Base-by-base conservation (phyloP, 2,113 vertebrate genomes). In the Gymnobelideus leadbeateri region DNA sequence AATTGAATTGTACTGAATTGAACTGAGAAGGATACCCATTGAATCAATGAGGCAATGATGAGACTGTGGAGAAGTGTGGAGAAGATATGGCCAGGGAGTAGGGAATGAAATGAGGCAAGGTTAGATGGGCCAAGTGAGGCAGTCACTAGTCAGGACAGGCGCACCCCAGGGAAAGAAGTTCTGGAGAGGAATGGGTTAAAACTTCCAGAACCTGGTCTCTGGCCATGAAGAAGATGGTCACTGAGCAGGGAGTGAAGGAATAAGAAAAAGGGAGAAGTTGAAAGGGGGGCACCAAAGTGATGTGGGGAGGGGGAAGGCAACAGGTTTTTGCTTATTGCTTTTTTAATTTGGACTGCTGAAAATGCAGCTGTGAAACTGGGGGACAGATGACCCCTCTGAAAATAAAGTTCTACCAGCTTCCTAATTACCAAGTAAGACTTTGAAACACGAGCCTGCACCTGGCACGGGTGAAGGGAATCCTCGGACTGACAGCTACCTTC, bases 371-470 rank as follows among this genome's bases (percentile, higher is more conserved):
- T 94, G 61, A 96, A 91, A 92, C 89, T 94, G 90, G 53, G 50
- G 50, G 84, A 94, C 51, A 96, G 37, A 11, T 51, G 94, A 92
- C 54, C 47, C 51, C 51, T 97, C 92, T 89, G 57, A 93, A 97
- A 95, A 93, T 77, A 68, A 95, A 89, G 89, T 47, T 92, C 51
- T 94, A 26, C 50, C 26, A 95, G 89, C 93, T 31, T 14, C 77
- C 91, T 91, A 57, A 68, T n/a, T 51, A 8, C 10, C 31, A 52
- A 68, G 61, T 9, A 8, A 28, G 21, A 91, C 37, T n/a, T 37
- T 89, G 94, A 94, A 92, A 95, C 28, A 50, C 52, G 54, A 93
- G 25, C 51, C 50, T 77, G 92, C 26, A 53, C 5, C 6, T 89
- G 89, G n/a, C 31, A 51, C 52, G 94, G 61, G 96, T 8, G 90